Evolutionary conservation across 1,140 invertebrate genomes (phyloP), one percentile per base, ranked within the genome.

Genomic region (Wiebesia pumilae): DNA sequence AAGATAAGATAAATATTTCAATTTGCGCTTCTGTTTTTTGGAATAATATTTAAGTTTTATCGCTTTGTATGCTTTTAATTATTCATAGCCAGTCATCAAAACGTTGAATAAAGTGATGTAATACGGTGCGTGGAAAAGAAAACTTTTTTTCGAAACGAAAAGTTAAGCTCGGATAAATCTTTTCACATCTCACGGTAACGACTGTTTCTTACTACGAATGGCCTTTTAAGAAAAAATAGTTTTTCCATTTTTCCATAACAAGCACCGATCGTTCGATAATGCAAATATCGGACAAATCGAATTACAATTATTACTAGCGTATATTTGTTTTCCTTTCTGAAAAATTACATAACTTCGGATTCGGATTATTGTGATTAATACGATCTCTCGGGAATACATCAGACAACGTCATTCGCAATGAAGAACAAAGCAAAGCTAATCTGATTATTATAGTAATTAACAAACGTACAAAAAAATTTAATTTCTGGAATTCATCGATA

Each of bases 1-100:
- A 43, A 75, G 71, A 75, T 43, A 75, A 75, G 38, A 75, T 40
- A 27, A 75, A 75, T 75, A 27, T 75, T 75, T 75, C 40, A n/a
- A 75, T 75, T n/a, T 43, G 24, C 6, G 27, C 38, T 43, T 75
- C n/a, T 47, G n/a, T n/a, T 43, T 6, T 43, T 43, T 43, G 0
- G 21, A 75, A n/a, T 75, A 43, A 43, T n/a, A 43, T 75, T 35
- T 2, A 40, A 43, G 19, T 12, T 38, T 75, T 75, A 43, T 43
- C 40, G 43, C 16, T 75, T 75, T 75, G 12, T 33, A 69, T 69
- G 30, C 30, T 75, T 40, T 38, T 24, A 73, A 73, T 73, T 73
- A 73, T 73, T 24, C 0, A 40, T 38, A 9, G 33, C 4, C 21
- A 14, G 7, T 10, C 19, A 58, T 58, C 19, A 19, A 58, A 58